Evolutionary conservation across 2,113 vertebrate genomes (phyloP).

Genomic region (Brienomyrus longianalis): DNA sequence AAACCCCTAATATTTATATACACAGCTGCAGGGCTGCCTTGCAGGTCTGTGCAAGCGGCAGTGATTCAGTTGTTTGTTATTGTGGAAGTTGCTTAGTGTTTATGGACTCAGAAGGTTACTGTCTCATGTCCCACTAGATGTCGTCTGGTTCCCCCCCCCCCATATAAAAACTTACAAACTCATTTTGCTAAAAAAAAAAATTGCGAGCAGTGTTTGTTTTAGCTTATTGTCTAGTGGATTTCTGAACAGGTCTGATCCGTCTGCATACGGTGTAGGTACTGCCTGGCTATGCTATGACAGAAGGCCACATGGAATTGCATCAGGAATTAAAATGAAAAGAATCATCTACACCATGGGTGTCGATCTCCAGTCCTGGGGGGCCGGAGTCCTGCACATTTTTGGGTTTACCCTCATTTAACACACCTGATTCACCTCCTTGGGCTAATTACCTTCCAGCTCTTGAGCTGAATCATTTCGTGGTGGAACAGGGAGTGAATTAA

Average conservation of each 20-base stretch:
- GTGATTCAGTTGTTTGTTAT: background rate
- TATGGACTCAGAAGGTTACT: background rate
- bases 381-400: background rate
- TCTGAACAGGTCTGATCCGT: background rate
- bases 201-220: background rate
- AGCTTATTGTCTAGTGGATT: background rate
- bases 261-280: background rate
- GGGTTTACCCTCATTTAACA: background rate
- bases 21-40: background rate
- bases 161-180: too few relatives aligned
- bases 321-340: background rate
- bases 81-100: background rate
- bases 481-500: background rate
- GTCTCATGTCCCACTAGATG: background rate
- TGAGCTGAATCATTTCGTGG: background rate
- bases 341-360: background rate
- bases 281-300: background rate
- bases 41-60: background rate
- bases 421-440: background rate
- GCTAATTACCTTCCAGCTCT: background rate
- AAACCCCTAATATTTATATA: background rate
- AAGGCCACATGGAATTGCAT: background rate
- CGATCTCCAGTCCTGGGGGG: background rate
- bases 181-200: background rate
- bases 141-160: background rate